Percentiles rank a stretch among this genome's conserved stretches.
These are phyloP conservation scores for Odontophorus gujanensis DNA, from an alignment of 2,113 vertebrate species.

Conservation along the genomic window DNA sequence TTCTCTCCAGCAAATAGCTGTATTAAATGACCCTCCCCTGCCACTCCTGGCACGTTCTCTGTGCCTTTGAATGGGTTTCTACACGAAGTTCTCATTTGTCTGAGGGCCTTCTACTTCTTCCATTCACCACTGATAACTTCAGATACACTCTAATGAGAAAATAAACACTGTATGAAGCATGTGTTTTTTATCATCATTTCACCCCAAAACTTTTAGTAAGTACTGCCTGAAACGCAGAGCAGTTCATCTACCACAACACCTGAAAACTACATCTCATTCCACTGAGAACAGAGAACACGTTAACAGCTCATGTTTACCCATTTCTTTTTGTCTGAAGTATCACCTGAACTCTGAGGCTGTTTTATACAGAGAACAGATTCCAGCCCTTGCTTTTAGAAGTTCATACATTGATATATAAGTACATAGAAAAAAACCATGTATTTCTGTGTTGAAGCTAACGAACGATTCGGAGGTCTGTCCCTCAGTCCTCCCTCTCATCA, in stretches of 20 bases:
- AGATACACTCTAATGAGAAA: neutral
- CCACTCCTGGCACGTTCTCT: neutral
- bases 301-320: neutral
- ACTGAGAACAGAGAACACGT: neutral
- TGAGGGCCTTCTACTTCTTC: neutral
- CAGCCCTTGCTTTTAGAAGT: neutral
- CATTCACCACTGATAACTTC: neutral
- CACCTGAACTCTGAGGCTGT: neutral
- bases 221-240: neutral
- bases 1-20: neutral
- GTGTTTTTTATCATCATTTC: neutral
- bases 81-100: neutral
- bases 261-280: neutral
- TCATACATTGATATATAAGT: neutral
- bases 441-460: too few species aligned
- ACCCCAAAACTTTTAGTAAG: neutral
- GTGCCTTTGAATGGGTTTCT: neutral
- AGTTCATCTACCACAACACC: neutral
- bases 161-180: accelerated
- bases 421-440: neutral
- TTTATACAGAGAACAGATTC: neutral
- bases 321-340: neutral
- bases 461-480: too few species aligned
- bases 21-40: neutral
- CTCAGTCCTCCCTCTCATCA: neutral